A percentile compares a stretch with the other conserved stretches of the same genome.
Conservation (phyloP, 2,113 vertebrate genomes). For the Phyllostomus hastatus region DNA sequence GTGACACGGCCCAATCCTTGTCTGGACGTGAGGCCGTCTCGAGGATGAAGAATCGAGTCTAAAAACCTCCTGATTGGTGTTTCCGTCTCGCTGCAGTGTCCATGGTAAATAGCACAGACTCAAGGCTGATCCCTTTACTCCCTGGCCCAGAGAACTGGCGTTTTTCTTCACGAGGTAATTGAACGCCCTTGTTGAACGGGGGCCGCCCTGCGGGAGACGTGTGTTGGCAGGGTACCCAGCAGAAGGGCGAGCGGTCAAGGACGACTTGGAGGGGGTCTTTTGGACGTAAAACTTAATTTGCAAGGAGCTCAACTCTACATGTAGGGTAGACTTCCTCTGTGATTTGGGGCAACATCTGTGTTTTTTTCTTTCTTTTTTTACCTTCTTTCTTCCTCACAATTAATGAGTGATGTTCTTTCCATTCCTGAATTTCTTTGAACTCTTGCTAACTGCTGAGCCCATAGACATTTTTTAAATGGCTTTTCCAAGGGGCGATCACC, state of each 20-base stretch:
- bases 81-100: background rate
- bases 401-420: background rate
- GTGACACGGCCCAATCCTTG: slow-evolving; percentile 53
- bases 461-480: background rate
- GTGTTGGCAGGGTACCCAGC: background rate
- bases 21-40: slow-evolving; percentile 53
- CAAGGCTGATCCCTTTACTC: background rate
- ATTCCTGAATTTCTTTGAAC: slow-evolving; percentile 8
- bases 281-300: slow-evolving; percentile 35
- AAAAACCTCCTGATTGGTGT: background rate
- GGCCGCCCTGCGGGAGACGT: background rate
- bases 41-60: slow-evolving; percentile 18
- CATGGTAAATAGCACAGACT: background rate
- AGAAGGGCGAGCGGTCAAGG: background rate
- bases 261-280: slow-evolving; percentile 26
- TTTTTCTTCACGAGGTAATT: background rate
- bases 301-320: background rate
- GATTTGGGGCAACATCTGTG: background rate
- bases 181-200: background rate
- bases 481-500: background rate
- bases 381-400: background rate
- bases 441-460: background rate
- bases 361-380: background rate
- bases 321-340: background rate
- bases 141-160: rapidly evolving